These are phyloP conservation scores for Oostethus manadensis DNA, from an alignment of 2,113 vertebrate genomes.

Conservation along the genomic window DNA sequence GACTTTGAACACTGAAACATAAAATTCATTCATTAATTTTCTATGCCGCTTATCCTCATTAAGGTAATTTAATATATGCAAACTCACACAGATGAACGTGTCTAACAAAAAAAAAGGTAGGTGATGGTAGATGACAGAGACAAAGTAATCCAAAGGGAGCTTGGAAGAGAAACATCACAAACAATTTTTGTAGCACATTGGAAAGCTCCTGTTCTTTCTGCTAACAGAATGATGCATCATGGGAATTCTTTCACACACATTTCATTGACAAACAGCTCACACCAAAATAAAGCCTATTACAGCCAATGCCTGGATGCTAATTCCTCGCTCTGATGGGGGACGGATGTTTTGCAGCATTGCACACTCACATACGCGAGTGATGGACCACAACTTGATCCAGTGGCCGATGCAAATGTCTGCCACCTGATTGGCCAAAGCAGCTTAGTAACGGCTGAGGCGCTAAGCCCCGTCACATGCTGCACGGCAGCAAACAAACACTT, in stretches of 20 bases:
- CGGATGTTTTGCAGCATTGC: not conserved
- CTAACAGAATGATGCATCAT: conserved; percentile 29
- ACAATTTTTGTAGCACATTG: conserved; percentile 51
- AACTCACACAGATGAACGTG: no score
- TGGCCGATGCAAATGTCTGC: conserved; percentile 49
- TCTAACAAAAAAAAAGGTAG: not conserved
- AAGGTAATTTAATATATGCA: no score
- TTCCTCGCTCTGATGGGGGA: not conserved
- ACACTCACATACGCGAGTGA: conserved; percentile 40
- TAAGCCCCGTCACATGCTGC: conserved; percentile 60
- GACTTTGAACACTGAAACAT: no score
- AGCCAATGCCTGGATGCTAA: not conserved
- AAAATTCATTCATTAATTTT: no score
- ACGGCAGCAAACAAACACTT: conserved; percentile 45
- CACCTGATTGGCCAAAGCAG: conserved; percentile 65
- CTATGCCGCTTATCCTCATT: no score
- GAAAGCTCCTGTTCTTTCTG: conserved; percentile 50
- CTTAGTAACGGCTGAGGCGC: conserved; percentile 60
- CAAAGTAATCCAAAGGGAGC: conserved; percentile 34
- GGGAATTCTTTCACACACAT: conserved; percentile 19
- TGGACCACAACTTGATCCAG: conserved; percentile 50
- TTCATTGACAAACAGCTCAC: conserved; percentile 31
- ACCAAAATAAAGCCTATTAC: conserved; percentile 5
- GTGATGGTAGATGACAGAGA: not conserved
- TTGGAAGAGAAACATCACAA: conserved; percentile 16